Conservation (phyloP, 2,113 vertebrate species). For the Rhombomys opimus region DNA sequence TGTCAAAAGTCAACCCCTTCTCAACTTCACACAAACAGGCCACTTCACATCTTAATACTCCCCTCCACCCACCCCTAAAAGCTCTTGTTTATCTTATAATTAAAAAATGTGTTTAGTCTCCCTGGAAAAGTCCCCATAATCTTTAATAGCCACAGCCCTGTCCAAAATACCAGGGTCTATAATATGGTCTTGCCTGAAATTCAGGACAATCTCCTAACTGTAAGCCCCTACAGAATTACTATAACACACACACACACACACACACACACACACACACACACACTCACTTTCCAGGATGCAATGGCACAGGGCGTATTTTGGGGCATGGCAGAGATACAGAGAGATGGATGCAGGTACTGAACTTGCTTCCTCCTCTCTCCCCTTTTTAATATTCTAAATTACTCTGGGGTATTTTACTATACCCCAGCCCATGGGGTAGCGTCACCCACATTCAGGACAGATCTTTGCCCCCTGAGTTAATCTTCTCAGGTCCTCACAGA, state of each 20-base stretch:
- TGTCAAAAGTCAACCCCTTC: not conserved
- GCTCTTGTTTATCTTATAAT: not conserved
- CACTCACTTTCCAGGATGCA: not conserved
- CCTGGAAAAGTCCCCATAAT: not conserved
- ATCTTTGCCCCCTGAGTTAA: not conserved
- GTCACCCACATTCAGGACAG: not conserved
- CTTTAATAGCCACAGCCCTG: not conserved
- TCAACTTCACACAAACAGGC: not conserved
- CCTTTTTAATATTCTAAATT: not conserved
- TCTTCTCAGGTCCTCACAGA: not conserved
- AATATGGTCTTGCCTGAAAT: not conserved
- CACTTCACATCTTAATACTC: not conserved
- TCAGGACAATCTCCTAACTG: not conserved
- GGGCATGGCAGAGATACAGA: not conserved
- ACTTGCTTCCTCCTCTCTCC: too few species aligned
- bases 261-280: too few species aligned
- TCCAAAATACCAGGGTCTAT: not conserved
- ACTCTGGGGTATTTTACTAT: too few species aligned
- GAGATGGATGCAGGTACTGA: not conserved
- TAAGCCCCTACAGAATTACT: not conserved
- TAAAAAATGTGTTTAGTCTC: not conserved
- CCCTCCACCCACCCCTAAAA: not conserved
- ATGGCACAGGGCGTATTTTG: not conserved
- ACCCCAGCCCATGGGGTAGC: not conserved
- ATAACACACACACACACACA: too few species aligned